Evolutionary conservation across 2,797 vertebrate species (phyloP).

Genomic region (Ibycter americanus): DNA sequence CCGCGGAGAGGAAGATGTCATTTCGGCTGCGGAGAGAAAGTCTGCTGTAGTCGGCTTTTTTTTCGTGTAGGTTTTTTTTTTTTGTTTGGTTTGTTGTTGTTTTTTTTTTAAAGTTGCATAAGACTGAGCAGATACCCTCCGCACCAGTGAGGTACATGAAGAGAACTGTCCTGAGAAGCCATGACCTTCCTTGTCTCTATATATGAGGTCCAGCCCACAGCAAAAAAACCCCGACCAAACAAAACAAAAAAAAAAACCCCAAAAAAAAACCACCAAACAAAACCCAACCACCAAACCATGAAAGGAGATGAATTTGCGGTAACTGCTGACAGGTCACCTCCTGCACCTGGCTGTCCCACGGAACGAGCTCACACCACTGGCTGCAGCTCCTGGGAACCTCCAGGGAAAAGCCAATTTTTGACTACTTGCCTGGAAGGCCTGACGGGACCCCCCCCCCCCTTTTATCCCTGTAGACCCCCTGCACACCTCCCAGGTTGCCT

Average conservation of each 20-base stretch:
- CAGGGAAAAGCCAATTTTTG: neutral
- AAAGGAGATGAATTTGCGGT: neutral
- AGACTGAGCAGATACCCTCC: neutral
- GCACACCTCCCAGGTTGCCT: neutral
- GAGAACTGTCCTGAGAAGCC: neutral
- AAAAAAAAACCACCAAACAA: neutral
- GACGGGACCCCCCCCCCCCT: neutral
- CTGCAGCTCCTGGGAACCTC: neutral
- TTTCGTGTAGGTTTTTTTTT: no score
- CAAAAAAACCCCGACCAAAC: neutral
- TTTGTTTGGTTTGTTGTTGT: no score
- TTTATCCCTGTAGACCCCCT: neutral
- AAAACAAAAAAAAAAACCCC: neutral
- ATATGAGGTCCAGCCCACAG: neutral
- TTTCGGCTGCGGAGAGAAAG: neutral
- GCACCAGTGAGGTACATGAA: accelerated
- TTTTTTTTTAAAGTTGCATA: neutral
- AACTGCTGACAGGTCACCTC: neutral
- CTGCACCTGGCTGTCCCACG: neutral
- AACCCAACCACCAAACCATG: neutral
- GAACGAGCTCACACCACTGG: neutral
- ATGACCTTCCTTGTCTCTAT: neutral
- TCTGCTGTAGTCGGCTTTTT: neutral
- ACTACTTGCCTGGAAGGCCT: neutral
- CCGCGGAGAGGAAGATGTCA: neutral